These are phyloP conservation scores for Eupithecia vulgata DNA, from an alignment of 2,888 invertebrate species.

Conservation along the genomic window DNA sequence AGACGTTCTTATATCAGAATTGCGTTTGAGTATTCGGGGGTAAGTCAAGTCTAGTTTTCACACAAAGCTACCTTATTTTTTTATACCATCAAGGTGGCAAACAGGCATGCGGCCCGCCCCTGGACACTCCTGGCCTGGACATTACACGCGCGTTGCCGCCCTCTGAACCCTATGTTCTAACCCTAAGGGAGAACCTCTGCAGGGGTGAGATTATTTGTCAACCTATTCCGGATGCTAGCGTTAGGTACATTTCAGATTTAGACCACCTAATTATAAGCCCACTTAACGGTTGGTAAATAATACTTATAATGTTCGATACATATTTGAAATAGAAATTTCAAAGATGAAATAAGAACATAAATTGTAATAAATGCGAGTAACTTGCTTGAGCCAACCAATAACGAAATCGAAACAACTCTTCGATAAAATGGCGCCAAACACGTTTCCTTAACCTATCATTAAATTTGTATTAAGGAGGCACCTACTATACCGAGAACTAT, in stretches of 20 bases:
- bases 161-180: neutral
- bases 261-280: neutral
- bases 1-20: too few species aligned
- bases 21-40: too few species aligned
- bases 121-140: too few species aligned
- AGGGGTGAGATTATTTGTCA: neutral
- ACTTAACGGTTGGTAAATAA: neutral
- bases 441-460: constrained; percentile 16
- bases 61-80: neutral
- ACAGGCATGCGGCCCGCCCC: too few species aligned
- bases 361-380: neutral
- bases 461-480: constrained; percentile 11
- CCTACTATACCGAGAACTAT: constrained; percentile 7
- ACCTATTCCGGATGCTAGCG: neutral
- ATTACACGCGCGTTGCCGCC: neutral
- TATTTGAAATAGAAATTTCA: too few species aligned
- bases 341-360: neutral
- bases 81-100: neutral
- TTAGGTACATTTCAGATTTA: neutral
- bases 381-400: neutral
- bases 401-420: constrained; percentile 1
- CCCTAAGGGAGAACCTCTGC: neutral
- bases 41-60: neutral
- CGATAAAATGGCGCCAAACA: constrained; percentile 21
- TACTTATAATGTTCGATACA: neutral